Percentiles rank a stretch among this genome's conserved stretches.
Conservation (phyloP, 2,888 invertebrate species). For the Andrena haemorrhoa region DNA sequence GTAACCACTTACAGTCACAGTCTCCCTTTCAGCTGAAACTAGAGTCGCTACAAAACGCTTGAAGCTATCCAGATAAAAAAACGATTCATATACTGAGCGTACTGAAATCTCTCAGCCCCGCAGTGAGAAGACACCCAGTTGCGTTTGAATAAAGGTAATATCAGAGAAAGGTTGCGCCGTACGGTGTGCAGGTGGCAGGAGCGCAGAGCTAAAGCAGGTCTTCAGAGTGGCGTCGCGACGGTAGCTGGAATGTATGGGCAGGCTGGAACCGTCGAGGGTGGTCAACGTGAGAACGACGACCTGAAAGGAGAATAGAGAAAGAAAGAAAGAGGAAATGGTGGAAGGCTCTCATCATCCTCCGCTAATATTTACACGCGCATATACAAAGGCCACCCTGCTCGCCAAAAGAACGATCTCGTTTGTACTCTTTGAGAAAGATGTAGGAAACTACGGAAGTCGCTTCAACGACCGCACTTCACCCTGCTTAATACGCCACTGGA, state of each 20-base stretch:
- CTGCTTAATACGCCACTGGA: slow-evolving; percentile 43
- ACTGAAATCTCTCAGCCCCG: slow-evolving; percentile 19
- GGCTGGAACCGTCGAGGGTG: slow-evolving; percentile 41
- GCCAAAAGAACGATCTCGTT: slow-evolving; percentile 65
- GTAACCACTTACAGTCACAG: background rate
- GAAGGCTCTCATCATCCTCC: slow-evolving; percentile 81
- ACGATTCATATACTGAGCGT: background rate
- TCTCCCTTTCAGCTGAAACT: background rate
- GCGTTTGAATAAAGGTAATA: slow-evolving; percentile 61
- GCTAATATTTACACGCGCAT: slow-evolving; percentile 81
- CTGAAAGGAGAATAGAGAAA: slow-evolving; percentile 66
- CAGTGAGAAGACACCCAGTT: slow-evolving; percentile 20
- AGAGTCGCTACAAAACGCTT: background rate
- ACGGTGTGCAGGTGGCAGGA: slow-evolving; percentile 35
- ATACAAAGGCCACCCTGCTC: slow-evolving; percentile 76
- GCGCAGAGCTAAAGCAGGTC: slow-evolving; percentile 53
- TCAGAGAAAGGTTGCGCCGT: slow-evolving; percentile 55
- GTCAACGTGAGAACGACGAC: slow-evolving; percentile 45
- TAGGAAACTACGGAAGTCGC: slow-evolving; percentile 72
- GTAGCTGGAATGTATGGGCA: slow-evolving; percentile 42
- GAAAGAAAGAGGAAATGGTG: slow-evolving; percentile 63
- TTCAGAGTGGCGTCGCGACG: slow-evolving; percentile 61
- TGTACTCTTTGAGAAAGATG: slow-evolving; percentile 73
- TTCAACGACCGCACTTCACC: slow-evolving; percentile 47
- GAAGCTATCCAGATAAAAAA: slow-evolving; percentile 23